These are phyloP conservation scores for Xenopus laevis DNA, from an alignment of 2,113 vertebrate species.

Conservation along the genomic window DNA sequence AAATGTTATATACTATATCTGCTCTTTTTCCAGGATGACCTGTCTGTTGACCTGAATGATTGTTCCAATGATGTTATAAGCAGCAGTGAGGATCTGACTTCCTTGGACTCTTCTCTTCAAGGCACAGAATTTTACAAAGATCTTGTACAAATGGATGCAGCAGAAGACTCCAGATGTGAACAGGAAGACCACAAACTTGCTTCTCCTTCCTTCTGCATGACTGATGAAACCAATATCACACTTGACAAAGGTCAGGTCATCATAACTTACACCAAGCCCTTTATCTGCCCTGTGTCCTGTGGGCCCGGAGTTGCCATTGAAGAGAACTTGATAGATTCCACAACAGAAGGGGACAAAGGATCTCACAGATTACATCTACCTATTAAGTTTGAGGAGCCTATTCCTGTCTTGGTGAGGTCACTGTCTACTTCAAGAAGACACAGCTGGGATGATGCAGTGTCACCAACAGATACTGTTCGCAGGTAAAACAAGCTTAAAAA, in stretches of 20 bases:
- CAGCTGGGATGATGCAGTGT: slow-evolving; percentile 80
- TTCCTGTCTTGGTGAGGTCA: slow-evolving; percentile 69
- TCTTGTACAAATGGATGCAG: slow-evolving; percentile 55
- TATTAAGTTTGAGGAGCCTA: slow-evolving; percentile 51
- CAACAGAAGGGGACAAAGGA: not conserved
- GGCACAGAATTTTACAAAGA: slow-evolving; percentile 79
- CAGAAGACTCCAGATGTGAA: fast-evolving
- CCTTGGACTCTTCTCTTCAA: slow-evolving; percentile 65
- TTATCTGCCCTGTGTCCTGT: not conserved
- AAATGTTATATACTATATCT: too few species aligned
- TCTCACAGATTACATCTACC: not conserved
- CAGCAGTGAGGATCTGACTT: slow-evolving; percentile 75
- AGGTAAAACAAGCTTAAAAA: slow-evolving; percentile 64
- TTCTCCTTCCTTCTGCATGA: not conserved
- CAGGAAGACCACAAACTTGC: fast-evolving
- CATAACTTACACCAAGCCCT: slow-evolving; percentile 38
- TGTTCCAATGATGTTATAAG: slow-evolving; percentile 55
- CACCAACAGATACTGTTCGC: slow-evolving; percentile 67
- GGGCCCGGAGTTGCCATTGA: not conserved
- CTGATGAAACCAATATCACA: slow-evolving; percentile 12
- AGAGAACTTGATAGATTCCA: not conserved
- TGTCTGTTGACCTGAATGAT: slow-evolving; percentile 64
- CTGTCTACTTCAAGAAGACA: slow-evolving; percentile 74
- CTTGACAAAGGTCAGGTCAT: slow-evolving; percentile 32
- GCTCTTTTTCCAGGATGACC: slow-evolving; percentile 63